Evolutionary conservation across 2,797 vertebrate species (phyloP).

Genomic region (Myiothlypis coronata): DNA sequence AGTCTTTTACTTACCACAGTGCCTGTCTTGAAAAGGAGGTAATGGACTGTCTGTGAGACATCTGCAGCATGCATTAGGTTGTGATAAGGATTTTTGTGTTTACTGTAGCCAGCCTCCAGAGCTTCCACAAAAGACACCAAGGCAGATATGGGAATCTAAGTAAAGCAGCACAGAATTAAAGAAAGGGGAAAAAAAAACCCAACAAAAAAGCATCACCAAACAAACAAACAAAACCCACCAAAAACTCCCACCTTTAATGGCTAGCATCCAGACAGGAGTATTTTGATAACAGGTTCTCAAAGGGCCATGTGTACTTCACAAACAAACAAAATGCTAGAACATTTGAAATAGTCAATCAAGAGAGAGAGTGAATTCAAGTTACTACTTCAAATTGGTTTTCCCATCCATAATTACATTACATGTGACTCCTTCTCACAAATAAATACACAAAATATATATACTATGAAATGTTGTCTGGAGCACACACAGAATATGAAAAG

Average conservation of each 20-base stretch:
- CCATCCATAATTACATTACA: neutral
- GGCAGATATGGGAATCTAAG: slow-evolving; percentile 90
- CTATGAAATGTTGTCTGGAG: neutral
- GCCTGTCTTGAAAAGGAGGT: slow-evolving; percentile 90
- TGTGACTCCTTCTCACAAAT: neutral
- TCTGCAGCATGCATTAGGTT: slow-evolving; percentile 93
- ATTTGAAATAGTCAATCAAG: neutral
- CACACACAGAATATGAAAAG: neutral
- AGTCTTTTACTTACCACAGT: slow-evolving; percentile 79
- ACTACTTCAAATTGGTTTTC: neutral
- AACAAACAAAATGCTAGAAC: neutral
- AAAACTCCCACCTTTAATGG: neutral
- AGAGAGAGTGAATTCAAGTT: neutral
- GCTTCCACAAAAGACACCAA: slow-evolving; percentile 92
- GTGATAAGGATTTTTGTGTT: slow-evolving; percentile 96
- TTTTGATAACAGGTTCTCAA: neutral
- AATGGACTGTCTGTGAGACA: slow-evolving; percentile 93
- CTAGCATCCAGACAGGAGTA: neutral
- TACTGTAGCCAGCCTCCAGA: slow-evolving; percentile 92
- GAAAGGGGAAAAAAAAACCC: neutral
- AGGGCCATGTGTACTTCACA: neutral
- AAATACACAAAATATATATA: neutral
- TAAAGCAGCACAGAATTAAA: neutral
- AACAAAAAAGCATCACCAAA: neutral
- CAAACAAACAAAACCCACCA: neutral